Conservation (phyloP, 2,797 vertebrate genomes). For the Champsocephalus gunnari region DNA sequence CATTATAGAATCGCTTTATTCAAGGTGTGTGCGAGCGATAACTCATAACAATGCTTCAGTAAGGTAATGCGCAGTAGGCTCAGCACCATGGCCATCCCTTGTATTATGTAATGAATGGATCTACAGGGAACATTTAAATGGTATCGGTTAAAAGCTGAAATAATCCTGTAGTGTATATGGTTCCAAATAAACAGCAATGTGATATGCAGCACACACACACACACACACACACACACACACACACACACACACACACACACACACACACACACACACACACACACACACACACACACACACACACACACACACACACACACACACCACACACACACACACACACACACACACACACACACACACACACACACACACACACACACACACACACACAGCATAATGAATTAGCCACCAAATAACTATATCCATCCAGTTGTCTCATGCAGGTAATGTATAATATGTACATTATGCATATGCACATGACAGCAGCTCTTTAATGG, state of each 20-base stretch:
- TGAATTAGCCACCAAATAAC: neutral
- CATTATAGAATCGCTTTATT: conserved; percentile 56
- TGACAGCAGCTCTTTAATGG: neutral
- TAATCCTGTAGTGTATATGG: conserved; percentile 16
- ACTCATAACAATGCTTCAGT: conserved; percentile 35
- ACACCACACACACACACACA: too few relatives aligned
- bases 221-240: neutral
- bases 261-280: neutral
- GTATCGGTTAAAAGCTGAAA: conserved; percentile 33
- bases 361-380: neutral
- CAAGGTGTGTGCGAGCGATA: conserved; percentile 52
- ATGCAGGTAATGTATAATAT: neutral
- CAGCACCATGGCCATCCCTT: conserved; percentile 8
- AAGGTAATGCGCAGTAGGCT: conserved; percentile 27
- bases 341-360: neutral
- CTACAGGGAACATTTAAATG: conserved; percentile 24
- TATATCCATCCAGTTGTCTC: neutral
- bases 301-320: neutral
- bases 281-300: neutral
- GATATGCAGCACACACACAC: neutral
- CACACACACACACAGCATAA: neutral
- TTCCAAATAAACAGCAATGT: conserved; percentile 17
- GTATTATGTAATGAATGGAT: conserved; percentile 24
- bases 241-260: neutral
- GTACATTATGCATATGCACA: neutral